Percentiles rank a stretch among this genome's conserved stretches.
Conservation (phyloP, 1,140 invertebrate genomes). For the Drosophila funebris region DNA sequence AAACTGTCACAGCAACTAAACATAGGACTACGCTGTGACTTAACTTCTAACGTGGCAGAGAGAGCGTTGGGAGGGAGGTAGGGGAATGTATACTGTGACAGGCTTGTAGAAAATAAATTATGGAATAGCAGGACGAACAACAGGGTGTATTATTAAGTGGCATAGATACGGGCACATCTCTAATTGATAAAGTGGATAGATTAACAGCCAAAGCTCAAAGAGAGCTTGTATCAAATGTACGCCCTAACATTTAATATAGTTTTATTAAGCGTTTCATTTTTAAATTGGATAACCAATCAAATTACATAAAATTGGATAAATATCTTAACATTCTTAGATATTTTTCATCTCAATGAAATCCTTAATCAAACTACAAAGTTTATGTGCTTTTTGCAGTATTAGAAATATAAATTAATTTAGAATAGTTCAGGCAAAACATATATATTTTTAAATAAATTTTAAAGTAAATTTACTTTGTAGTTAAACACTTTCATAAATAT, state of each 20-base stretch:
- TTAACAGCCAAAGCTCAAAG: neutral
- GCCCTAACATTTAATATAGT: neutral
- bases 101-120: slow-evolving; percentile 45
- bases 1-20: slow-evolving; percentile 51
- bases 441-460: too few relatives aligned
- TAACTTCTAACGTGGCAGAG: slow-evolving; percentile 5
- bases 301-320: too few relatives aligned
- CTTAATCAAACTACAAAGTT: too few relatives aligned
- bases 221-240: neutral
- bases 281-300: too few relatives aligned
- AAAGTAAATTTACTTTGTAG: too few relatives aligned
- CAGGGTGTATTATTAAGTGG: slow-evolving; percentile 58
- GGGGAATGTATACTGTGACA: neutral
- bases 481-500: too few relatives aligned
- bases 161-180: slow-evolving; percentile 21
- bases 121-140: slow-evolving; percentile 44
- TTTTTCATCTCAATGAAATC: too few relatives aligned
- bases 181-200: neutral
- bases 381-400: too few relatives aligned
- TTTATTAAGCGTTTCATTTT: too few relatives aligned
- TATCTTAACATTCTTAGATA: too few relatives aligned
- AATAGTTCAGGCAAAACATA: too few relatives aligned
- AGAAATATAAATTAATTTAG: too few relatives aligned
- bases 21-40: slow-evolving; percentile 14
- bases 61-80: neutral